A percentile compares a stretch with the other conserved stretches of the same genome.
These are phyloP conservation scores for Diabrotica virgifera DNA, from an alignment of 1,140 invertebrate genomes.

Conservation along the genomic window DNA sequence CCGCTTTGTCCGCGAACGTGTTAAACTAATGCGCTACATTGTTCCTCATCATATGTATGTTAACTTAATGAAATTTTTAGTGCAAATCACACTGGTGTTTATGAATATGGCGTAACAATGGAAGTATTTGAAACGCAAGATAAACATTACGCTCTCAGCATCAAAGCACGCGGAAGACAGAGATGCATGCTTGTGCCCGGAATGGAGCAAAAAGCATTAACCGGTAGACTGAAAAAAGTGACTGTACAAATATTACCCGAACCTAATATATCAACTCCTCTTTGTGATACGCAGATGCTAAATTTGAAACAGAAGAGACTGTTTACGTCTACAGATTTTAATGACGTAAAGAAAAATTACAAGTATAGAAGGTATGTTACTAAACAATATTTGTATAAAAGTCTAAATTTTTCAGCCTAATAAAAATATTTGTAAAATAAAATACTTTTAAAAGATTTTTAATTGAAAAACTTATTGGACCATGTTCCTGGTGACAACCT, in stretches of 20 bases:
- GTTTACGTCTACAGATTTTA: conserved; percentile 24
- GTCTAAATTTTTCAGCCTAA: too few relatives aligned
- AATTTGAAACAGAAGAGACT: conserved; percentile 33
- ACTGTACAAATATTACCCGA: conserved; percentile 41
- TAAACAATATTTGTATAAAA: conserved; percentile 1
- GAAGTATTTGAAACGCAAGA: conserved; percentile 43
- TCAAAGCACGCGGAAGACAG: conserved; percentile 46
- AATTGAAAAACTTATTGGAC: too few relatives aligned
- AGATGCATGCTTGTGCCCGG: conserved; percentile 40
- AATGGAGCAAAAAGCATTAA: conserved; percentile 31
- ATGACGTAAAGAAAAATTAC: conserved; percentile 32
- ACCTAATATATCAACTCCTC: conserved; percentile 35
- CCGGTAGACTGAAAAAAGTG: conserved; percentile 37
- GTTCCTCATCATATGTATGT: too few relatives aligned
- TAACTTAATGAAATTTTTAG: conserved; percentile 20
- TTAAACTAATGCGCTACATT: too few relatives aligned
- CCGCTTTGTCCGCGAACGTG: too few relatives aligned
- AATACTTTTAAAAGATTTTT: too few relatives aligned
- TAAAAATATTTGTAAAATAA: too few relatives aligned
- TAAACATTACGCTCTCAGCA: conserved; percentile 34
- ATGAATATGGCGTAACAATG: conserved; percentile 45
- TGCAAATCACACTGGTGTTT: conserved; percentile 29
- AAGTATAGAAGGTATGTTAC: conserved; percentile 35
- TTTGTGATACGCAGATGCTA: conserved; percentile 39
- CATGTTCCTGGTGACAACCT: too few relatives aligned